Conservation (phyloP, 37 sponge, comb jelly and placozoan genomes). For the Halichondria panicea region DNA sequence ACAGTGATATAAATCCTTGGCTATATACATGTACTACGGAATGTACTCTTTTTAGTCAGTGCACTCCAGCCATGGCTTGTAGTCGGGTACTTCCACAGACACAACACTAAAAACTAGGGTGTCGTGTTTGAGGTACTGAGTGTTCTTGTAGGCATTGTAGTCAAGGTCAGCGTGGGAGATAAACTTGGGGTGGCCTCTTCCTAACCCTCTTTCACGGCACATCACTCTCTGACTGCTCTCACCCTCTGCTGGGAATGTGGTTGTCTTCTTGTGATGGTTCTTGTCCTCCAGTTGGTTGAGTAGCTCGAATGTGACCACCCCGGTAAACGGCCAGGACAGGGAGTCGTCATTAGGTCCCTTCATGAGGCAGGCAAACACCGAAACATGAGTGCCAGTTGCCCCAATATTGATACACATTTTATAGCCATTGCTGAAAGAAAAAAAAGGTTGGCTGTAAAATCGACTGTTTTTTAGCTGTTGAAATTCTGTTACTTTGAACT, state of each 20-base stretch:
- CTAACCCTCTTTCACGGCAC: too few species aligned
- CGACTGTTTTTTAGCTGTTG: neutral
- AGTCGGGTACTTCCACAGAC: neutral
- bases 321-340: too few species aligned
- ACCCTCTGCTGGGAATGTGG: too few species aligned
- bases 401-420: slow-evolving; percentile 25
- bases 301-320: too few species aligned
- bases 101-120: slow-evolving; percentile 11
- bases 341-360: slow-evolving; percentile 29
- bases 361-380: slow-evolving; percentile 9
- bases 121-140: slow-evolving; percentile 5
- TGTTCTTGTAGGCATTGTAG: neutral
- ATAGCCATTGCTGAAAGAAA: slow-evolving; percentile 31
- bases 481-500: too few species aligned
- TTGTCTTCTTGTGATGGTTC: too few species aligned
- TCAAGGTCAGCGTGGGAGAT: slow-evolving; percentile 2
- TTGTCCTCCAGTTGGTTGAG: too few species aligned
- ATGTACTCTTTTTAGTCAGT: neutral
- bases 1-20: too few species aligned
- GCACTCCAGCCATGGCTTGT: slow-evolving; percentile 14
- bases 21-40: too few species aligned
- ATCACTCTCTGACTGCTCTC: too few species aligned
- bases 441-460: slow-evolving; percentile 12
- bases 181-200: neutral
- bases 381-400: slow-evolving; percentile 41